Evolutionary conservation across 2,113 vertebrate genomes (phyloP), one percentile per base, ranked within the genome.

Genomic region (Chaenogobius annularis): DNA sequence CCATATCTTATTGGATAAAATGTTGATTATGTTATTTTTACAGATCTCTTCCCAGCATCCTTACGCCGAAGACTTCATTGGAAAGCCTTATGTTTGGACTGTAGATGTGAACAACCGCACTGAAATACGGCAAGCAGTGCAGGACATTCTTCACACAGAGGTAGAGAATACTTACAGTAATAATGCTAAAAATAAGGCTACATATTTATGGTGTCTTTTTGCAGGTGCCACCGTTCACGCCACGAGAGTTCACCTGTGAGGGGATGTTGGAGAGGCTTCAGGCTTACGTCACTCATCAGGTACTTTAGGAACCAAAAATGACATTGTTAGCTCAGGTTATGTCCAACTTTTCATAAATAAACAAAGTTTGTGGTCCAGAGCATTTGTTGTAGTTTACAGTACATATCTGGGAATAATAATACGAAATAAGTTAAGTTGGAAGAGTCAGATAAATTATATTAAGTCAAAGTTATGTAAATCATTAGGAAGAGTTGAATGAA

Each of bases 41-140:
- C 72, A 93, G 92, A 83, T 93, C 14, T 83, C 80, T 55, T 93
- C 91, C 14, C 92, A 93, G 85, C 91, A 93, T 67, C 91, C 92
- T 14, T 93, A 93, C 15, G 85, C 84, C 1, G 89, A 93, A 55
- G 69, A 82, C 31, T 91, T 88, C 83, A 91, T 93, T 1, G 89
- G 89, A 9, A 86, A 86, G 62, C 92, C 92, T 3, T 83, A 91
- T 2, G 91, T 93, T 68, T 91, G 91, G 92, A 92, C 90, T 1
- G 91, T 93, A 55, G 85, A 92, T 31, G 44, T 81, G 44, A 82
- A 70, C 70, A 93, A 93, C 75, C 44, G 55, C 43, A 90, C 88
- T 3, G 82, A 86, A 10, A 81, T 93, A 44, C 83, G 47, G 10
- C 67, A 86, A 66, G 83, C 89, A 1, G 55, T 92, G 73, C 79